These are phyloP conservation scores for Noctua janthina DNA, from an alignment of 2,888 invertebrate genomes.

Conservation along the genomic window DNA sequence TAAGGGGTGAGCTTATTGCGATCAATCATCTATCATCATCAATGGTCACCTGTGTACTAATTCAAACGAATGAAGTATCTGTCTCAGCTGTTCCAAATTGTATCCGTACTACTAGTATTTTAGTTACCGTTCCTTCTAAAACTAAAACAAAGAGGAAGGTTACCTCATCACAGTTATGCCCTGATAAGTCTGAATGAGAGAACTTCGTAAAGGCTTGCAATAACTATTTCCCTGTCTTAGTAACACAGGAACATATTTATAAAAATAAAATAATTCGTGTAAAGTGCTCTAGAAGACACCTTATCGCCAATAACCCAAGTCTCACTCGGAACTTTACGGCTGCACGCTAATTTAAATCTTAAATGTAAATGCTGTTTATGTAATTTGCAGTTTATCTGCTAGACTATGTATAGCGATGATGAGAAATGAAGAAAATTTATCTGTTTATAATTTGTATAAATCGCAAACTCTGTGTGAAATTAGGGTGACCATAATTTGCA, in stretches of 20 bases:
- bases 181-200: neutral
- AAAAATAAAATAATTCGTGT: slow-evolving; percentile 33
- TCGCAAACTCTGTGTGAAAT: neutral
- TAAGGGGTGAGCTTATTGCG: too few species aligned
- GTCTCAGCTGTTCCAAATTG: neutral
- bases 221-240: neutral
- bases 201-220: neutral
- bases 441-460: neutral
- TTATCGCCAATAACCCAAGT: slow-evolving; percentile 40
- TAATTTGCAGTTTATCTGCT: neutral
- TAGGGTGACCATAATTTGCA: neutral
- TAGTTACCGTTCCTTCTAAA: neutral
- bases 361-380: neutral
- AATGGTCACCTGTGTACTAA: neutral
- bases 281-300: slow-evolving; percentile 8
- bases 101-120: neutral
- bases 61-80: neutral
- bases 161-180: neutral
- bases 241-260: slow-evolving; percentile 8
- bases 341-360: slow-evolving; percentile 8
- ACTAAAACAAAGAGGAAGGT: neutral
- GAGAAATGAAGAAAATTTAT: too few species aligned
- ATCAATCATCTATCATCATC: too few species aligned
- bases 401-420: neutral
- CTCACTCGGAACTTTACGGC: neutral